Percentiles rank a stretch among this genome's conserved stretches.
Conservation (phyloP, 1,140 invertebrate genomes). For the Lordiphosa mommai region DNA sequence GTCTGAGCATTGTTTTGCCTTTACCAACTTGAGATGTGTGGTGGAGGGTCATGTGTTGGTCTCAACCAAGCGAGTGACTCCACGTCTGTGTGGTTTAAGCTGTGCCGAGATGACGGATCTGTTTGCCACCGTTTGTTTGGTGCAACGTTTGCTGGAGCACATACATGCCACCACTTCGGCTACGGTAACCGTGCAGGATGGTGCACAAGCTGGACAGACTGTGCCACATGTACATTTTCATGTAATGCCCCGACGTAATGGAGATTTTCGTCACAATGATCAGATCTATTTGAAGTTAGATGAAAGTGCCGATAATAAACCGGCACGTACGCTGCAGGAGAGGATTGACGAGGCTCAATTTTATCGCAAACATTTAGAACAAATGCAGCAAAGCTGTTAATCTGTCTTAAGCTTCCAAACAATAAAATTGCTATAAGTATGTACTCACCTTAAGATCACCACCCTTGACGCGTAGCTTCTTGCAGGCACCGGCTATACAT, state of each 20-base stretch:
- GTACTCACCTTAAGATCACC: constrained; percentile 81
- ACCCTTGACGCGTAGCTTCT: constrained; percentile 85
- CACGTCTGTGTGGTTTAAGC: constrained; percentile 85
- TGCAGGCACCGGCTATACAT: constrained; percentile 89
- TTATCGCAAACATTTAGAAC: constrained; percentile 50
- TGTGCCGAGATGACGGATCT: constrained; percentile 89
- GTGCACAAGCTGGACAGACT: constrained; percentile 92
- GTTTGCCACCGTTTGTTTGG: constrained; percentile 84
- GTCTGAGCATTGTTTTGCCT: constrained; percentile 82
- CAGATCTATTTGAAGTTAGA: constrained; percentile 89
- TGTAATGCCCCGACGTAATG: constrained; percentile 87
- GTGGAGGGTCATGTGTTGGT: constrained; percentile 93
- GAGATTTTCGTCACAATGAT: constrained; percentile 90
- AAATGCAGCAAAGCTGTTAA: constrained; percentile 15
- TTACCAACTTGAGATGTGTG: constrained; percentile 88
- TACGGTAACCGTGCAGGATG: constrained; percentile 92
- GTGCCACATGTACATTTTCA: constrained; percentile 94
- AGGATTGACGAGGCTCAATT: constrained; percentile 82
- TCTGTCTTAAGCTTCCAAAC: not conserved
- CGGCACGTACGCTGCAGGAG: constrained; percentile 80
- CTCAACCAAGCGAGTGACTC: constrained; percentile 83
- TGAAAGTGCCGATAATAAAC: constrained; percentile 82
- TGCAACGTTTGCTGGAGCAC: constrained; percentile 86
- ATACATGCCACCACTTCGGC: constrained; percentile 85
- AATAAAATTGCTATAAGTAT: not conserved